Conservation (phyloP, 2,113 vertebrate species). For the Strix uralensis region DNA sequence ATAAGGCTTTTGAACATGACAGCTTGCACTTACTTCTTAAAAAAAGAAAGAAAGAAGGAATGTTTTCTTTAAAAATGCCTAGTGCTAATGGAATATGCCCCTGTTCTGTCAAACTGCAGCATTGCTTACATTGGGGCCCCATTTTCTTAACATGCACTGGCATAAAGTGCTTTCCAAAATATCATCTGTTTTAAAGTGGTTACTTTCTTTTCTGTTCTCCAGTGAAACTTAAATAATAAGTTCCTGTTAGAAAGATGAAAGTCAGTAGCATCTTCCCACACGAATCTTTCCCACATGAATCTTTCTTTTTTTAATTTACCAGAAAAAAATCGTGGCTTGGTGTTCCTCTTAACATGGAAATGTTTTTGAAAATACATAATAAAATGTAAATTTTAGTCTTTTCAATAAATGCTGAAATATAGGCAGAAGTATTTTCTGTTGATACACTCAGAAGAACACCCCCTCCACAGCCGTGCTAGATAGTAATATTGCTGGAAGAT, state of each 20-base stretch:
- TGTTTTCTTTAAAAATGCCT: background rate
- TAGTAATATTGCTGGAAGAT: background rate
- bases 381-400: background rate
- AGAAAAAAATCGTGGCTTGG: background rate
- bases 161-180: background rate
- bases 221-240: background rate
- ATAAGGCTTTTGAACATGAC: background rate
- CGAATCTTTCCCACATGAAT: background rate
- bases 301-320: background rate
- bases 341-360: background rate
- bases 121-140: background rate
- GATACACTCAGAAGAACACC: background rate
- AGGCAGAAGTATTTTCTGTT: background rate
- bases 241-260: background rate
- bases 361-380: background rate
- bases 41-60: background rate
- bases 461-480: background rate
- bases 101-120: background rate
- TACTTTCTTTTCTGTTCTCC: background rate
- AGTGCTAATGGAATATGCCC: background rate
- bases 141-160: background rate
- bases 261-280: background rate
- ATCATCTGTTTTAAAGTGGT: background rate
- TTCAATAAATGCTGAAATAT: background rate
- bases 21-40: background rate